Conservation (phyloP, 2,113 vertebrate genomes). For the Hydropotes inermis region DNA sequence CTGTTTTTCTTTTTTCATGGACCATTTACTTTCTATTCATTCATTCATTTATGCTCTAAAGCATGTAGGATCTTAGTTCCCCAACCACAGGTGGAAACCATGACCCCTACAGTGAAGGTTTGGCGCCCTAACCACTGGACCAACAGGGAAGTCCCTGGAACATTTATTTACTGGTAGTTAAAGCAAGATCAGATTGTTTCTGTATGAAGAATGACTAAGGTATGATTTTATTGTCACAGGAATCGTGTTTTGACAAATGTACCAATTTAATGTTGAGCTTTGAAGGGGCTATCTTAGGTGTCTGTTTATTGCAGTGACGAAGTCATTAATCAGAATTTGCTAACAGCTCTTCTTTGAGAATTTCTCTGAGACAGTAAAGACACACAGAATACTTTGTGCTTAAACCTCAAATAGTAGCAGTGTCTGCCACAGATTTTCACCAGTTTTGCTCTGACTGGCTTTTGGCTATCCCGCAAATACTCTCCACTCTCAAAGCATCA, state of each 20-base stretch:
- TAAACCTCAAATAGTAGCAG: not conserved
- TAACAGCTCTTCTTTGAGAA: not conserved
- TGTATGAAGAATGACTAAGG: not conserved
- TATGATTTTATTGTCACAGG: not conserved
- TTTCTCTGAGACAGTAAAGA: not conserved
- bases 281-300: not conserved
- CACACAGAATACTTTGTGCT: not conserved
- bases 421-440: not conserved
- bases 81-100: not conserved
- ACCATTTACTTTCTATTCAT: not conserved
- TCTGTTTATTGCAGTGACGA: not conserved
- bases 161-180: not conserved
- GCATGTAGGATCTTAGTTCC: not conserved
- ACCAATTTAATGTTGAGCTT: not conserved
- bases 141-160: not conserved
- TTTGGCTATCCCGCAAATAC: not conserved
- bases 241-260: constrained; percentile 15
- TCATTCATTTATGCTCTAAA: not conserved
- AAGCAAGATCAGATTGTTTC: constrained; percentile 40
- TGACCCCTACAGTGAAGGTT: not conserved
- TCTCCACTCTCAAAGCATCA: not conserved
- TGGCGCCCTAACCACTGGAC: not conserved
- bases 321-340: not conserved
- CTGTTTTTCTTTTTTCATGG: not conserved
- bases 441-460: not conserved